A percentile compares a stretch with the other conserved stretches of the same genome.
phyloP scores from a whole-genome alignment of 2,888 invertebrate genomes.

The Hypomecis punctinalis region DNA sequence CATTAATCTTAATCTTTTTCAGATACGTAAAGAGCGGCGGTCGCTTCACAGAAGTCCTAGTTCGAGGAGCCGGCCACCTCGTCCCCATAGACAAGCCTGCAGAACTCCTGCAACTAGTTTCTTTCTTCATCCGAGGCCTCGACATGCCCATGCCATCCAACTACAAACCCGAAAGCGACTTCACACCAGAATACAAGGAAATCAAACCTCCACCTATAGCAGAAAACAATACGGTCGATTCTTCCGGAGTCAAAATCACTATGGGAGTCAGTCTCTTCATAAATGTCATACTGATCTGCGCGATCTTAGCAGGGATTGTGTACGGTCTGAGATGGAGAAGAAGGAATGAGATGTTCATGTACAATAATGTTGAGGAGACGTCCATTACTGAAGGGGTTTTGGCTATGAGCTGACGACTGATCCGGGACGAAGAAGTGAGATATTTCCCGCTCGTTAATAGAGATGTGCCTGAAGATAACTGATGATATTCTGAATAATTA shows the following conservation, averaged over 20 bases:
- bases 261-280: slow-evolving; percentile 62
- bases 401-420: slow-evolving; percentile 44
- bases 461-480: slow-evolving; percentile 5
- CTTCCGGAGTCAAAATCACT: slow-evolving; percentile 44
- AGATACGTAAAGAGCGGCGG: slow-evolving; percentile 85
- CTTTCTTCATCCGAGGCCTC: slow-evolving; percentile 59
- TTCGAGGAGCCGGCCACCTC: slow-evolving; percentile 86
- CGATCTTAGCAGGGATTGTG: slow-evolving; percentile 51
- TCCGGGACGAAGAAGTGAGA: background rate
- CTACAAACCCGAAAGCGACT: slow-evolving; percentile 41
- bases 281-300: slow-evolving; percentile 59
- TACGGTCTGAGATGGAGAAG: slow-evolving; percentile 58
- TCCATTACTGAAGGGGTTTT: slow-evolving; percentile 54
- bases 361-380: slow-evolving; percentile 56
- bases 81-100: slow-evolving; percentile 86
- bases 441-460: slow-evolving; percentile 11
- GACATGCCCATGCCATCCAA: slow-evolving; percentile 53
- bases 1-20: slow-evolving; percentile 7
- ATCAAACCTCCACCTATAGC: slow-evolving; percentile 21
- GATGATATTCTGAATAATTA: background rate
- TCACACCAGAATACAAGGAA: slow-evolving; percentile 43
- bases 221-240: background rate
- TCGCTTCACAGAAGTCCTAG: slow-evolving; percentile 83
- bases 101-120: slow-evolving; percentile 63
- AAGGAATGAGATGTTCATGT: slow-evolving; percentile 55